Conservation (phyloP, 1,140 invertebrate species). For the Lordiphosa stackelbergi region DNA sequence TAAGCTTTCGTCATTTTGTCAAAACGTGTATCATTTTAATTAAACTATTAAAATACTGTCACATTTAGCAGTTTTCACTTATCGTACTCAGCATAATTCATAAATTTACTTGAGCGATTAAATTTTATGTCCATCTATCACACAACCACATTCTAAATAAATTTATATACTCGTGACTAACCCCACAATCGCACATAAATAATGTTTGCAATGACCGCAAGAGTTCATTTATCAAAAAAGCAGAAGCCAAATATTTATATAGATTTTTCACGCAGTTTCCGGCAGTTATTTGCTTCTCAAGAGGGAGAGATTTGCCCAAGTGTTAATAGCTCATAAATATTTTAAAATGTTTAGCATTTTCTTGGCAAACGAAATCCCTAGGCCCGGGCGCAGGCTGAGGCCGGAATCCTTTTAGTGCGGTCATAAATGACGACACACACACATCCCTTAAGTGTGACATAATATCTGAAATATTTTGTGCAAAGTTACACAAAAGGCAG, state of each 20-base stretch:
- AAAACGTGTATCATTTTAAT: too few species aligned
- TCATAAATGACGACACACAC: conserved; percentile 52
- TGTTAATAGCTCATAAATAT: conserved; percentile 76
- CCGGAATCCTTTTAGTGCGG: conserved; percentile 49
- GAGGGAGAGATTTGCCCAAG: conserved; percentile 59
- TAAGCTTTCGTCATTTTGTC: too few species aligned
- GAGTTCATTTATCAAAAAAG: conserved; percentile 41
- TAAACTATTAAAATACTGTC: too few species aligned
- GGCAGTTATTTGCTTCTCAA: conserved; percentile 21
- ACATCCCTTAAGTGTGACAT: conserved; percentile 73
- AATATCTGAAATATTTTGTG: conserved; percentile 73
- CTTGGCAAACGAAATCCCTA: conserved; percentile 18
- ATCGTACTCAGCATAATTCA: too few species aligned
- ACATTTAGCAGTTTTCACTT: too few species aligned
- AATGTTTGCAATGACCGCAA: conserved; percentile 51
- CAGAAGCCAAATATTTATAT: conserved; percentile 23
- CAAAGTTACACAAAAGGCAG: conserved; percentile 67
- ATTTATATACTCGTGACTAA: too few species aligned
- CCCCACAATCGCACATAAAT: conserved; percentile 27
- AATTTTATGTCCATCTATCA: too few species aligned
- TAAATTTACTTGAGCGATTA: too few species aligned
- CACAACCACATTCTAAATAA: too few species aligned
- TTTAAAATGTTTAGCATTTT: conserved; percentile 73
- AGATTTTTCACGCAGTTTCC: conserved; percentile 26
- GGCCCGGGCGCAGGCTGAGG: background rate